phyloP scores from a whole-genome alignment of 2,113 vertebrate genomes.

The Delphinus delphis region DNA sequence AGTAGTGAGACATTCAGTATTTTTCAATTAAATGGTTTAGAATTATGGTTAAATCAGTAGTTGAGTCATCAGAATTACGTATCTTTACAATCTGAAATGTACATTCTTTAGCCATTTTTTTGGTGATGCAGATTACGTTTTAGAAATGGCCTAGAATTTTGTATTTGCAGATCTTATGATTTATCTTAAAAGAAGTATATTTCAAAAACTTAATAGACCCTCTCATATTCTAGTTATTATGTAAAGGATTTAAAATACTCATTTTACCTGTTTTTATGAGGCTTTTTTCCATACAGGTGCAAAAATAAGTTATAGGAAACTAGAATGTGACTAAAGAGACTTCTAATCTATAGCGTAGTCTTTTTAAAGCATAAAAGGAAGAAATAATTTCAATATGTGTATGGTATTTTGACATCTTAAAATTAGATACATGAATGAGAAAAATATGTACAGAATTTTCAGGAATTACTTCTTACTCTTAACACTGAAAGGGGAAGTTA shows the following conservation, averaged over 20 bases:
- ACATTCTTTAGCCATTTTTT: background rate
- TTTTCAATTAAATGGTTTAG: constrained; percentile 29
- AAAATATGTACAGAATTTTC: background rate
- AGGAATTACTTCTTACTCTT: background rate
- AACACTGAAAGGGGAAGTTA: constrained; percentile 26
- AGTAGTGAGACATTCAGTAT: background rate
- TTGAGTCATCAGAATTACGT: background rate
- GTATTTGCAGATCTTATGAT: background rate
- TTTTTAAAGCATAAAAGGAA: constrained; percentile 17
- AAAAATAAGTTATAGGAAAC: background rate
- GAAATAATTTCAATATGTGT: background rate
- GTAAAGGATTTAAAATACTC: background rate
- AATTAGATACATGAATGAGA: background rate
- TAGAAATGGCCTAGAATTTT: constrained; percentile 4
- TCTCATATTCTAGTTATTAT: background rate
- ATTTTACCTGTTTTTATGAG: background rate
- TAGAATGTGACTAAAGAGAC: background rate
- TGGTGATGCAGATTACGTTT: background rate
- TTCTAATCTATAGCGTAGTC: background rate
- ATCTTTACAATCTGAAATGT: constrained; percentile 9
- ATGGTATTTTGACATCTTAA: background rate
- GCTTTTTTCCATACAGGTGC: background rate
- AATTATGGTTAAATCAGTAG: background rate
- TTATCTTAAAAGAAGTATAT: constrained; percentile 1
- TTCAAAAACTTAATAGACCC: background rate